Percentiles rank a stretch among this genome's conserved stretches.
Conservation (phyloP, 2,797 vertebrate genomes). For the Parambassis ranga region DNA sequence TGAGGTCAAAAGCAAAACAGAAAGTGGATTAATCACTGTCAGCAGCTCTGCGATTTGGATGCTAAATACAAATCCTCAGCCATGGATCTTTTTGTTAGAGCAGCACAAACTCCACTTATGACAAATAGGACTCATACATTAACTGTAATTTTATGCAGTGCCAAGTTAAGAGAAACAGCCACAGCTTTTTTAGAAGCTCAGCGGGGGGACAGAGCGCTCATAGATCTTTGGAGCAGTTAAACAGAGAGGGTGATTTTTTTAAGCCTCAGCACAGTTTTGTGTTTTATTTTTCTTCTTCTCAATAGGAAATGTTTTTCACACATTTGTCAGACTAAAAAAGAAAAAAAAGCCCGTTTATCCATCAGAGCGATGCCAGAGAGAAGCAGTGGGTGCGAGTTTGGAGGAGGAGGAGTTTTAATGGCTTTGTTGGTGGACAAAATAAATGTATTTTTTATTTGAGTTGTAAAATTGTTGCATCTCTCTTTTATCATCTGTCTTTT, state of each 20-base stretch:
- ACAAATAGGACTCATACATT: conserved; percentile 54
- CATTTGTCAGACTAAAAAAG: not conserved
- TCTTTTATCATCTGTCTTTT: not conserved
- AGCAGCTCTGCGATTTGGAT: conserved; percentile 6
- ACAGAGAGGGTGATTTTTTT: not conserved
- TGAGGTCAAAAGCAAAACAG: conserved; percentile 37
- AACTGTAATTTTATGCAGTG: conserved; percentile 46
- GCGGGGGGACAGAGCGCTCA: conserved; percentile 28
- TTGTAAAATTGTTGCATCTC: not conserved
- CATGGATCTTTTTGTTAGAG: conserved; percentile 37
- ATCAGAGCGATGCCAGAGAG: not conserved
- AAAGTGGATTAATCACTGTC: conserved; percentile 52
- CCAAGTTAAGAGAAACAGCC: conserved; percentile 42
- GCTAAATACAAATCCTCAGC: conserved; percentile 17
- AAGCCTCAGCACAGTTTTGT: conserved; percentile 9
- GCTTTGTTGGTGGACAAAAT: no score
- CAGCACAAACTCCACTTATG: conserved; percentile 36
- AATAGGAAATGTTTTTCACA: not conserved
- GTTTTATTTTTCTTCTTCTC: not conserved
- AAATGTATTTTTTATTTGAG: not conserved
- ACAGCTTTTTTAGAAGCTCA: not conserved
- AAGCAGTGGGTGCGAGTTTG: not conserved
- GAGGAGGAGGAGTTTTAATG: not conserved
- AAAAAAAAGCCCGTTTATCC: not conserved
- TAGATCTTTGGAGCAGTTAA: conserved; percentile 44